Percentiles rank a stretch among this genome's conserved stretches.
Conservation (phyloP, 2,113 vertebrate species). For the Cygnus buccinator region DNA sequence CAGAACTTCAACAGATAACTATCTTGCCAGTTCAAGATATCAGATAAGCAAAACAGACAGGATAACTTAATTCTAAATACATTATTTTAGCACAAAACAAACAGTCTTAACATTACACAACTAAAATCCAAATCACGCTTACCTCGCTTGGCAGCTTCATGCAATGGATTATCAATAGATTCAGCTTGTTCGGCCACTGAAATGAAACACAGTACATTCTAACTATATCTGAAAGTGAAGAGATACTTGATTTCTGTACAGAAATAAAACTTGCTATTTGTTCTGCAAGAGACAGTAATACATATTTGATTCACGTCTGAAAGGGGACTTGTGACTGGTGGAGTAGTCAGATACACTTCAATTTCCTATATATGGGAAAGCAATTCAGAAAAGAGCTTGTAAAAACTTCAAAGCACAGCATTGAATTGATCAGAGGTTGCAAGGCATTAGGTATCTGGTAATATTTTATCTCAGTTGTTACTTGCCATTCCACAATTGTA, state of each 20-base stretch:
- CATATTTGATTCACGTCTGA: neutral
- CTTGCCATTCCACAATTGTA: neutral
- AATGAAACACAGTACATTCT: conserved; percentile 51
- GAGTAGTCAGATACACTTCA: neutral
- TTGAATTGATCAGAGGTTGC: neutral
- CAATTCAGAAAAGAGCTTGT: neutral
- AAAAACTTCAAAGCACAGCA: neutral
- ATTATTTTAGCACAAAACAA: neutral
- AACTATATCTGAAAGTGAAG: neutral
- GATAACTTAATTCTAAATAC: neutral
- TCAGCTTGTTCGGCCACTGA: conserved; percentile 95
- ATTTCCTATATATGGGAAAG: neutral
- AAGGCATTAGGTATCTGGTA: neutral
- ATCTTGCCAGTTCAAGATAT: neutral
- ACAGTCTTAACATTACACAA: neutral
- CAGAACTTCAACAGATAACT: neutral
- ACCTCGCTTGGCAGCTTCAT: conserved; percentile 98
- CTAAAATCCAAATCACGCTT: conserved; percentile 15
- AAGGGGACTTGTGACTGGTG: neutral
- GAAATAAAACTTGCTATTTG: neutral
- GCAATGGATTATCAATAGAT: conserved; percentile 96
- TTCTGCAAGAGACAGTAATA: neutral
- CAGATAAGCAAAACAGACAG: neutral
- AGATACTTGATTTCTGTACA: neutral
- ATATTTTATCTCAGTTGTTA: neutral